These are phyloP conservation scores for Biston betularia DNA, from an alignment of 2,888 invertebrate genomes.

Conservation along the genomic window DNA sequence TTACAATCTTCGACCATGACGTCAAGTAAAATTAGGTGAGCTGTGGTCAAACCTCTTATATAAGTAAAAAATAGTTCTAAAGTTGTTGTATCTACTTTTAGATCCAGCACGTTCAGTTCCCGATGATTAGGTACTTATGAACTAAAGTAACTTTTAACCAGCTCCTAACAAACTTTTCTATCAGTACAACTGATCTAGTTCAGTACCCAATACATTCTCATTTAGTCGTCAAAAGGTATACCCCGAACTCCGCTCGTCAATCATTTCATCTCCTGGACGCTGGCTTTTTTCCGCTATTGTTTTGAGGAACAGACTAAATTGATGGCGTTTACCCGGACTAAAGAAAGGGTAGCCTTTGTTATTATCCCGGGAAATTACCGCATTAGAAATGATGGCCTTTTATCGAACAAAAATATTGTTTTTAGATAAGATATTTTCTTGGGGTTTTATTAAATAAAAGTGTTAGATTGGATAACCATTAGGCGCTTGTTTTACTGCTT, in stretches of 20 bases:
- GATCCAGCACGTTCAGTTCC: neutral
- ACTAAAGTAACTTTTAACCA: neutral
- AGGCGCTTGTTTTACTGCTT: neutral
- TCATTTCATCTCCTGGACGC: conserved; percentile 63
- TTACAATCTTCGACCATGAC: no score
- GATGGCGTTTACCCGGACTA: conserved; percentile 59
- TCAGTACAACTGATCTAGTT: conserved; percentile 25
- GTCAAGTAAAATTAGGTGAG: no score
- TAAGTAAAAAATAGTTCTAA: no score
- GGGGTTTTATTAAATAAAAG: conserved; percentile 14
- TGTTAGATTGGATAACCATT: conserved; percentile 8
- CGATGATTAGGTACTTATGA: neutral
- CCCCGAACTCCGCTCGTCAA: conserved; percentile 61
- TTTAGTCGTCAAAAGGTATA: conserved; percentile 25
- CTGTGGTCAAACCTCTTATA: no score
- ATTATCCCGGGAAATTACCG: conserved; percentile 42
- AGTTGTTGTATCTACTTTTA: no score
- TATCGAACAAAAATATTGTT: conserved; percentile 41
- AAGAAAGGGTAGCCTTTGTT: conserved; percentile 64
- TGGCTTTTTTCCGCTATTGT: conserved; percentile 62
- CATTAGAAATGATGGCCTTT: conserved; percentile 34
- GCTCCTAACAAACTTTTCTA: conserved; percentile 39
- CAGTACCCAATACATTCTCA: conserved; percentile 22
- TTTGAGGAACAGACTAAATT: conserved; percentile 58
- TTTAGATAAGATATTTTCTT: conserved; percentile 20